phyloP scores from a whole-genome alignment of 2,113 vertebrate species.

The Salvelinus sp. region DNA sequence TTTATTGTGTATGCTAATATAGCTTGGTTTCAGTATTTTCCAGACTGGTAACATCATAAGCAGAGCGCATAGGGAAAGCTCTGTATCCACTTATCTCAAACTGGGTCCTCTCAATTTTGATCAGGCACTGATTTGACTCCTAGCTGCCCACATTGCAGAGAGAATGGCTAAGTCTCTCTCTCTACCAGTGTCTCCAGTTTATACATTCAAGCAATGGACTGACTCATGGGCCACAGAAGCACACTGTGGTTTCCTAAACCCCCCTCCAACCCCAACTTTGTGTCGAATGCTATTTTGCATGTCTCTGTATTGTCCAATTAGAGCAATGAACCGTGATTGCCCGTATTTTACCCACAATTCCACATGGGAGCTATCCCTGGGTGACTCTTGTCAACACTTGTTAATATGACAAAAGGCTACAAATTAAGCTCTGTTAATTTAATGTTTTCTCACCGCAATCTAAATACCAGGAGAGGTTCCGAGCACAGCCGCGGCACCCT shows the following conservation, averaged over 20 bases:
- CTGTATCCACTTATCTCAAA: neutral
- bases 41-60: too few relatives aligned
- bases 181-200: slow-evolving; percentile 25
- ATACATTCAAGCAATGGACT: slow-evolving; percentile 25
- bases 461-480: slow-evolving; percentile 99
- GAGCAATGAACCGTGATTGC: slow-evolving; percentile 97
- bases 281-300: slow-evolving; percentile 91
- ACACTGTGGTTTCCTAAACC: slow-evolving; percentile 41
- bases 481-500: slow-evolving; percentile 92
- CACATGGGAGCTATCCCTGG: slow-evolving; percentile 95
- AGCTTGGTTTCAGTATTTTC: too few relatives aligned
- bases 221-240: slow-evolving; percentile 31
- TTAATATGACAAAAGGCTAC: slow-evolving; percentile 99
- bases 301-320: slow-evolving; percentile 99
- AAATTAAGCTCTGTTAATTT: slow-evolving; percentile 99
- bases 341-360: slow-evolving; percentile 98
- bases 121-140: neutral
- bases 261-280: slow-evolving; percentile 74
- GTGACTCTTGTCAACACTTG: slow-evolving; percentile 99
- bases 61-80: too few relatives aligned
- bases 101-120: neutral
- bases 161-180: neutral
- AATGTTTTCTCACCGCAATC: slow-evolving; percentile 99
- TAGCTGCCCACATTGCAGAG: slow-evolving; percentile 4
- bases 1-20: too few relatives aligned